A percentile compares a stretch with the other conserved stretches of the same genome.
Evolutionary conservation across 2,113 vertebrate species (phyloP).

Genomic region (Cromileptes altivelis): DNA sequence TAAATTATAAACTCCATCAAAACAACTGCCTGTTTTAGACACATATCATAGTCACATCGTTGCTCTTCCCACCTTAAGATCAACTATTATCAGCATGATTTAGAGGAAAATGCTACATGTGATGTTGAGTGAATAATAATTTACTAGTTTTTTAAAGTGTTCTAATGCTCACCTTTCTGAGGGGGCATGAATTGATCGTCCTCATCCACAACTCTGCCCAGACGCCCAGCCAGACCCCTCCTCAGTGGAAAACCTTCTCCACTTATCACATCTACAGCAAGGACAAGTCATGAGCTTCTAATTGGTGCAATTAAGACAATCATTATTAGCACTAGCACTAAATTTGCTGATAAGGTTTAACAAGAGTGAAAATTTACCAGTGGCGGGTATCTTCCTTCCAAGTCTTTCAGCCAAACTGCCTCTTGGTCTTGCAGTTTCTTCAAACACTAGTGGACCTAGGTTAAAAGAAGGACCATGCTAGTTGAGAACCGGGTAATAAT

Average conservation of each 20-base stretch:
- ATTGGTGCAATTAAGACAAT: not conserved
- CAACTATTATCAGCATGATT: not conserved
- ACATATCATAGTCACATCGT: not conserved
- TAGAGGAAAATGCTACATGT: not conserved
- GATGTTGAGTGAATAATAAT: not conserved
- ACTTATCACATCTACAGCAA: constrained; percentile 64
- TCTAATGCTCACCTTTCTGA: constrained; percentile 83
- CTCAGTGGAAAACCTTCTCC: constrained; percentile 79
- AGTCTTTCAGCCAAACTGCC: constrained; percentile 84
- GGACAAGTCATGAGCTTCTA: constrained; percentile 1
- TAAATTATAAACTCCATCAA: not conserved
- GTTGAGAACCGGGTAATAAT: not conserved
- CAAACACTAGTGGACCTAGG: constrained; percentile 46
- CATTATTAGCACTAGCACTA: not conserved
- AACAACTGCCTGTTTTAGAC: not conserved
- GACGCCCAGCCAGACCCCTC: constrained; percentile 88
- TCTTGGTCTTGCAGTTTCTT: constrained; percentile 79
- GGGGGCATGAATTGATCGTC: constrained; percentile 60
- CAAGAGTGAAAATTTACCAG: constrained; percentile 45
- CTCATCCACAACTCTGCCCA: constrained; percentile 87
- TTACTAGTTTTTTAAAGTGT: not conserved
- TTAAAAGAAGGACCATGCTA: not conserved
- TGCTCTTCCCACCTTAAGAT: not conserved
- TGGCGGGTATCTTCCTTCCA: constrained; percentile 78
- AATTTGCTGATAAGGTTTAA: not conserved